Evolutionary conservation across 2,888 invertebrate species (phyloP).

Genomic region (Limnephilus lunatus): DNA sequence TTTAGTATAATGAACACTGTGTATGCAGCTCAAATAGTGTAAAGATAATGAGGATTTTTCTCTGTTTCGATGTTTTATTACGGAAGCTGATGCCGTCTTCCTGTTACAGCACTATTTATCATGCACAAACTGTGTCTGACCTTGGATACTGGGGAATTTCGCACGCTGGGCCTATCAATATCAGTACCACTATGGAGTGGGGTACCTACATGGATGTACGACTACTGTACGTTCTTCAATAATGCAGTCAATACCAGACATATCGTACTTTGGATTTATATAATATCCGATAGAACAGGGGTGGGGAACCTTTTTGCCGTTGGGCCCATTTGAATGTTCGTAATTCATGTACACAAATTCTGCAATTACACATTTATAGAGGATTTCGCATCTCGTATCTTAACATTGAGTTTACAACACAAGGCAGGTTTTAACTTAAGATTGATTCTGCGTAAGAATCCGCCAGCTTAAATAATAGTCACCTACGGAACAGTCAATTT

Average conservation of each 20-base stretch:
- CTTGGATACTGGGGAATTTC: neutral
- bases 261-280: neutral
- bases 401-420: no score
- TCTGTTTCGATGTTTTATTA: neutral
- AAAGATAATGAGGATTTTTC: neutral
- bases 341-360: no score
- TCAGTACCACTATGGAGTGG: neutral
- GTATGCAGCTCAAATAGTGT: neutral
- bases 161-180: neutral
- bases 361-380: no score
- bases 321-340: no score
- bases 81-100: neutral
- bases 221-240: neutral
- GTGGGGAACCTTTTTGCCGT: no score
- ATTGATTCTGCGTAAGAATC: no score
- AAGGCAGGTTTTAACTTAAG: no score
- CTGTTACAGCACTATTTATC: neutral
- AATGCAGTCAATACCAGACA: neutral
- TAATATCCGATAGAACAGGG: neutral
- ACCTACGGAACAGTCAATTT: no score
- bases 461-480: no score
- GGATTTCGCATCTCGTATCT: no score
- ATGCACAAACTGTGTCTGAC: neutral
- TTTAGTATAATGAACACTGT: neutral
- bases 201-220: neutral